These are phyloP conservation scores for Saccopteryx bilineata DNA, from an alignment of 2,113 vertebrate genomes.

Conservation along the genomic window DNA sequence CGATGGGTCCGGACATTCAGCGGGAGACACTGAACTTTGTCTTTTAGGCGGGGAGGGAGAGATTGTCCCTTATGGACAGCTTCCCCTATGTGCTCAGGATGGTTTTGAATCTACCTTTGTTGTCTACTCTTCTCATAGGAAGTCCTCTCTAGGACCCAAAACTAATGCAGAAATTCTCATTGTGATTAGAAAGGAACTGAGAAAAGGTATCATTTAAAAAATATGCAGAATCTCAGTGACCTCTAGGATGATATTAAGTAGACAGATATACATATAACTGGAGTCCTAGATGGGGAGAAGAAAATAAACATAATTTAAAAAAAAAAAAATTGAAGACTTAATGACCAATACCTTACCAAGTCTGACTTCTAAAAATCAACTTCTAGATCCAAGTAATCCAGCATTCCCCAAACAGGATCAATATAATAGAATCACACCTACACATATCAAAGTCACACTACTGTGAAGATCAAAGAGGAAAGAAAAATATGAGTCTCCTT, in stretches of 20 bases:
- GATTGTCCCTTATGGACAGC: background rate
- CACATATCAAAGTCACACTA: background rate
- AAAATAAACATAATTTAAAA: background rate
- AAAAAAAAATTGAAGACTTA: background rate
- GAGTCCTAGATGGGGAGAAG: background rate
- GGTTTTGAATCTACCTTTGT: background rate
- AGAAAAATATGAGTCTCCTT: background rate
- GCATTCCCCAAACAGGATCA: background rate
- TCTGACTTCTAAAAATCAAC: background rate
- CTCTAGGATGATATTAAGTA: background rate
- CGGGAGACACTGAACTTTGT: background rate
- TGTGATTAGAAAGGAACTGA: background rate
- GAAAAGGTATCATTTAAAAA: background rate
- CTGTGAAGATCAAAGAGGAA: background rate
- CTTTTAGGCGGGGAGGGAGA: background rate
- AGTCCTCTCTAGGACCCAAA: background rate
- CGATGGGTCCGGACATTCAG: background rate
- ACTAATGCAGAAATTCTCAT: constrained; percentile 38
- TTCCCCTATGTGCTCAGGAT: rapidly evolving
- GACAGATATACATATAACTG: background rate
- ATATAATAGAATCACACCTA: background rate
- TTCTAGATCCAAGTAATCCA: background rate
- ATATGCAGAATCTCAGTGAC: background rate
- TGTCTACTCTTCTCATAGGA: background rate
- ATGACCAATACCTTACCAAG: background rate